Evolutionary conservation across 2,888 invertebrate species (phyloP), one percentile per base, ranked within the genome.

Genomic region (Hirtodrosophila confusa): DNA sequence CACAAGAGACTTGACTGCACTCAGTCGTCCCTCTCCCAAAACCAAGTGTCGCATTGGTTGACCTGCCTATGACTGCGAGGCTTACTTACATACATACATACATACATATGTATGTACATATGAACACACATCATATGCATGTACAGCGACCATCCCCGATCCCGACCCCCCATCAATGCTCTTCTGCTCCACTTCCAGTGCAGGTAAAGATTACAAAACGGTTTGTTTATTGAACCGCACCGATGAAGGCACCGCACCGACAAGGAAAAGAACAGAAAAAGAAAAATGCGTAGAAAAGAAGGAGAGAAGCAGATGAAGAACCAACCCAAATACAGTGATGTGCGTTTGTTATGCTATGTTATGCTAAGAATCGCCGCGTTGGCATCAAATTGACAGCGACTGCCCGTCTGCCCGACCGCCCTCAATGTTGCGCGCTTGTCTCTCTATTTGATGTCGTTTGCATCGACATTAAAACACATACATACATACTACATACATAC

Each of bases 171-270:
- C 35, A 47, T 45, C 58, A 48, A 40, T 57, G 41, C 61, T 60
- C 41, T 58, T 71, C 55, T 80, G 80, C 87, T 76, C 80, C 77
- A 80, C 54, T 83, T 86, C 68, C 41, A 35, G 49, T 63, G 57
- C 80, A 80, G 87, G 87, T 86, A 80, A 64, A 73, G 87, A 80
- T 80, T 83, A 86, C 86, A 76, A 80, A 83, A 86, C 77, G 65
- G 49, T 83, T 63, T 83, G 68, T 65, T 58, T 76, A 83, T 75
- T 79, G 76, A 79, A 75, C 60, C 40, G 54, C 47, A 41, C 54
- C 70, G 64, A 45, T 60, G 76, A 75, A 47, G 64, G 63, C 75
- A 56, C 11, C 39, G 64, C 4, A 27, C 39, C 39, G 39, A 73
- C 56, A 60, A 50, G 44, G 62, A 41, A 51, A 67, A 73, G 63